Conservation (phyloP, 1,140 invertebrate species). For the Microplitis demolitor region DNA sequence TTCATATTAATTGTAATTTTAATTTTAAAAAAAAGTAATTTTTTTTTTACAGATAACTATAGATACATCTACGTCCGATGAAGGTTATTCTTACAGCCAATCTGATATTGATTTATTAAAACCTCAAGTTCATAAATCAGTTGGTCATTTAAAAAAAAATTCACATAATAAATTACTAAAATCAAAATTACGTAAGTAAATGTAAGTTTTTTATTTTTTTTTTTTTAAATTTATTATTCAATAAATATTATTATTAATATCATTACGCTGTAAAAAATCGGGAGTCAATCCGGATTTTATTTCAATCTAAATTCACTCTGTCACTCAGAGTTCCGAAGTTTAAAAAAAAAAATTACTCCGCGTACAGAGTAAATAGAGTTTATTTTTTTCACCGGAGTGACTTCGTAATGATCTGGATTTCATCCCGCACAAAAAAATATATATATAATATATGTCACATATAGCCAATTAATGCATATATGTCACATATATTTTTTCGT, state of each 20-base stretch:
- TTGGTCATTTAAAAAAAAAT: constrained; percentile 16
- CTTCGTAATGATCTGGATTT: too few relatives aligned
- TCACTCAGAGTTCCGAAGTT: too few relatives aligned
- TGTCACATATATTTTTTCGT: too few relatives aligned
- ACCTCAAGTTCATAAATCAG: constrained; percentile 31
- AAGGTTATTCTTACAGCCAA: constrained; percentile 39
- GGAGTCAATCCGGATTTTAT: too few relatives aligned
- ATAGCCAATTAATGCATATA: too few relatives aligned
- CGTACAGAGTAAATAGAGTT: too few relatives aligned
- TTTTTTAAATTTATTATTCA: neutral
- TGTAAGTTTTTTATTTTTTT: constrained; percentile 40
- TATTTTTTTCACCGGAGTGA: too few relatives aligned
- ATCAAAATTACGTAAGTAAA: constrained; percentile 57
- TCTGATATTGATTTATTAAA: constrained; percentile 42
- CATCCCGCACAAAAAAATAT: too few relatives aligned
- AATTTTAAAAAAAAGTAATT: neutral
- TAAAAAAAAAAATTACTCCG: too few relatives aligned
- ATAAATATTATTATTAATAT: neutral
- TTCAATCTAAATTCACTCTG: too few relatives aligned
- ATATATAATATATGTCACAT: too few relatives aligned
- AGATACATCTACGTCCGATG: constrained; percentile 8
- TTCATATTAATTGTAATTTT: neutral
- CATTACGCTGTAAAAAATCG: too few relatives aligned
- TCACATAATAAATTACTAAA: constrained; percentile 14
- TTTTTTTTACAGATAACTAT: constrained; percentile 31